Percentiles rank a stretch among this genome's conserved stretches.
These are phyloP conservation scores for Coccyzus lansbergi DNA, from an alignment of 2,797 vertebrate species.

Conservation along the genomic window DNA sequence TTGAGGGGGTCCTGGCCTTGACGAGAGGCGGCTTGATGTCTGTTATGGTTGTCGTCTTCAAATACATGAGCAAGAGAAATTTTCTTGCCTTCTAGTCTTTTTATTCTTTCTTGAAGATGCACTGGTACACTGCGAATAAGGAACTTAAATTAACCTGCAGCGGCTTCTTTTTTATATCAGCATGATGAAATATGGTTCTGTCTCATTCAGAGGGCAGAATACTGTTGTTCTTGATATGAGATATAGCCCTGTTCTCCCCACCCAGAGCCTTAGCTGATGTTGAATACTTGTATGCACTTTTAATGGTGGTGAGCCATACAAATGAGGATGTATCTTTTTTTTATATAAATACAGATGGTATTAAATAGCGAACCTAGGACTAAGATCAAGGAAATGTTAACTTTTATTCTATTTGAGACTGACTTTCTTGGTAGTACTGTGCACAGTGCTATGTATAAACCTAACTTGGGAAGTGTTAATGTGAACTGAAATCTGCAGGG, in stretches of 20 bases:
- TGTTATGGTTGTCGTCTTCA: constrained; percentile 42
- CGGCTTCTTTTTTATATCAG: background rate
- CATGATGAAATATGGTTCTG: background rate
- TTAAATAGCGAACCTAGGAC: background rate
- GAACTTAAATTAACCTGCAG: background rate
- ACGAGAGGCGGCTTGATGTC: constrained; percentile 28
- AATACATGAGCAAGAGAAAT: constrained; percentile 30
- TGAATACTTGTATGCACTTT: background rate
- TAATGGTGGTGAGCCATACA: background rate
- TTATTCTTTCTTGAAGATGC: constrained; percentile 24
- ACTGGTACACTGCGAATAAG: background rate
- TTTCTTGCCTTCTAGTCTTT: constrained; percentile 27
- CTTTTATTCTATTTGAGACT: background rate
- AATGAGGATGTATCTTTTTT: background rate
- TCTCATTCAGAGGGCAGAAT: background rate
- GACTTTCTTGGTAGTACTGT: background rate
- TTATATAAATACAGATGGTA: background rate
- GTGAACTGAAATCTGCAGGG: background rate
- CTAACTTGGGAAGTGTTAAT: background rate
- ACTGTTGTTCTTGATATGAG: background rate
- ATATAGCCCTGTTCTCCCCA: background rate
- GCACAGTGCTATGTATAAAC: background rate
- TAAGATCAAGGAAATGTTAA: background rate
- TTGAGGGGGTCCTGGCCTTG: constrained; percentile 18
- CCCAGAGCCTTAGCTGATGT: background rate